A percentile compares a stretch with the other conserved stretches of the same genome.
Evolutionary conservation across 2,888 invertebrate genomes (phyloP).

Genomic region (Allolobophora icterica): DNA sequence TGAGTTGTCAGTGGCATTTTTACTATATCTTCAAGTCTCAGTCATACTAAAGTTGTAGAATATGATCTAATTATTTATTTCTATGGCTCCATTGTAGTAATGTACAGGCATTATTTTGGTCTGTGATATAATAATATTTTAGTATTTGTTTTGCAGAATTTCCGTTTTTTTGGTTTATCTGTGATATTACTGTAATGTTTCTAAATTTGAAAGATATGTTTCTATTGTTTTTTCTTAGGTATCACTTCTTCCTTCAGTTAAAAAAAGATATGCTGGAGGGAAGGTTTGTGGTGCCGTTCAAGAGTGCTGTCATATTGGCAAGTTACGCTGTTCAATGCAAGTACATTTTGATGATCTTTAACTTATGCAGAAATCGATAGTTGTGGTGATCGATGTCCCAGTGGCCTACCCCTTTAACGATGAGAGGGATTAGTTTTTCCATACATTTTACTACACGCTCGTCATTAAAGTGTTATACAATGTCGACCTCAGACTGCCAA

Average conservation of each 20-base stretch:
- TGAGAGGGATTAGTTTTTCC: too few species aligned
- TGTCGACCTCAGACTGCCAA: background rate
- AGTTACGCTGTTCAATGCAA: slow-evolving; percentile 96
- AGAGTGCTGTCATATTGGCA: slow-evolving; percentile 88
- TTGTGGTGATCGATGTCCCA: background rate
- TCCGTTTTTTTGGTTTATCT: background rate
- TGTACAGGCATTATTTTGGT: background rate
- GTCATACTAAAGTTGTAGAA: too few species aligned
- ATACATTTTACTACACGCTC: too few species aligned
- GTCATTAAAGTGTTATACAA: too few species aligned
- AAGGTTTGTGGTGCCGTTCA: slow-evolving; percentile 82
- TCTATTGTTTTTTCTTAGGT: slow-evolving; percentile 69
- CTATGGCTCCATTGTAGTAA: background rate
- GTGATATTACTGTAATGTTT: background rate
- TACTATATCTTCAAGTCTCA: background rate
- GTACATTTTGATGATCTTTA: slow-evolving; percentile 45
- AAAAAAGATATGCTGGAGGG: slow-evolving; percentile 88
- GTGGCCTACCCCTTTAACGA: too few species aligned
- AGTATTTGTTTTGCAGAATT: background rate
- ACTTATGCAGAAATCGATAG: background rate
- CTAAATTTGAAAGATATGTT: background rate
- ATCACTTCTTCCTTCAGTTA: slow-evolving; percentile 94
- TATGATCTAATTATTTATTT: too few species aligned
- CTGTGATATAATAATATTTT: background rate
- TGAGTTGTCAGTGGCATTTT: too few species aligned